phyloP scores from a whole-genome alignment of 2,888 invertebrate species.

The Epirrhoe tristata region DNA sequence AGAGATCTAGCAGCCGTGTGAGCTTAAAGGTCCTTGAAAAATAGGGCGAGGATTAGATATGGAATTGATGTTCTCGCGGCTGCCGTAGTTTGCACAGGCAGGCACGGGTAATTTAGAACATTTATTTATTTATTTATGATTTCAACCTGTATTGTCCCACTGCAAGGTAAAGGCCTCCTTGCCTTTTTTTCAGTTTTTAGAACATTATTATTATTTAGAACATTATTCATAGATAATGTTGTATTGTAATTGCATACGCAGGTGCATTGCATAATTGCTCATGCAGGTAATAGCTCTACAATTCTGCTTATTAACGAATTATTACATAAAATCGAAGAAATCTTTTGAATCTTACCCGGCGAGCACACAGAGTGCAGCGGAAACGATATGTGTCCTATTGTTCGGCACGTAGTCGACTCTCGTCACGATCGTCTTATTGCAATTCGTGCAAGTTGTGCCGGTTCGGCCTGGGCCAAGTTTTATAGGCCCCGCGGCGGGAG shows the following conservation, averaged over 20 bases:
- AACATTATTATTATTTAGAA: too few species aligned
- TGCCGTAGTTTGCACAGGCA: too few species aligned
- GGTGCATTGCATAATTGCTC: slow-evolving; percentile 14
- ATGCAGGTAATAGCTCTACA: slow-evolving; percentile 12
- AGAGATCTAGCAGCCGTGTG: too few species aligned
- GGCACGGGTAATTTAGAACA: too few species aligned
- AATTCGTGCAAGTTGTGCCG: slow-evolving; percentile 70
- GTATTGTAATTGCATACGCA: slow-evolving; percentile 9
- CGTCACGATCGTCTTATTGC: slow-evolving; percentile 74
- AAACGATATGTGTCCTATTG: slow-evolving; percentile 76
- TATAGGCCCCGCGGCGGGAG: slow-evolving; percentile 40
- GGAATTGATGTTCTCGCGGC: too few species aligned
- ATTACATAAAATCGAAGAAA: slow-evolving; percentile 20
- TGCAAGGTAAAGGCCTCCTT: too few species aligned
- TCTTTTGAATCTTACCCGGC: slow-evolving; percentile 63
- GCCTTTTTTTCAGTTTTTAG: too few species aligned
- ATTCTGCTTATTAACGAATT: slow-evolving; percentile 20
- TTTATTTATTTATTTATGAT: too few species aligned
- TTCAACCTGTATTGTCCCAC: too few species aligned
- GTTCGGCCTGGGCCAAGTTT: slow-evolving; percentile 74
- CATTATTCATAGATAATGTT: background rate
- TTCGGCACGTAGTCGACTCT: slow-evolving; percentile 76
- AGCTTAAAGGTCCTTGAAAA: too few species aligned
- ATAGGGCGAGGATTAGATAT: too few species aligned
- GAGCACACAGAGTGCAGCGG: slow-evolving; percentile 76